Percentiles rank a stretch among this genome's conserved stretches.
Conservation (phyloP, 2,797 vertebrate genomes). For the Diceros bicornis region DNA sequence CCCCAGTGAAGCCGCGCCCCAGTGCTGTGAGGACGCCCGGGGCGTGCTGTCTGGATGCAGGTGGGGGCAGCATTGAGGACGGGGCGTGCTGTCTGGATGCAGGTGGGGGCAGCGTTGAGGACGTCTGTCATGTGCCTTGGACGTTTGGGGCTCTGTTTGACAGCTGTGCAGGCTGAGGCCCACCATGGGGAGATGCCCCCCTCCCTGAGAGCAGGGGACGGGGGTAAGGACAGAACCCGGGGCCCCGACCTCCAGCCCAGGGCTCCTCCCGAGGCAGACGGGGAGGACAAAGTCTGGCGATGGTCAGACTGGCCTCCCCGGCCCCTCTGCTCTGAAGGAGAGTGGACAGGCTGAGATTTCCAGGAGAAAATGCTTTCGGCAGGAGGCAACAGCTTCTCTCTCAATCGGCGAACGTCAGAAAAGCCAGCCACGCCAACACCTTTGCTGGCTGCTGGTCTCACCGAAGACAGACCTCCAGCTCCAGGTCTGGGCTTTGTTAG, state of each 20-base stretch:
- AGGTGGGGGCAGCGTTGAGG: too few relatives aligned
- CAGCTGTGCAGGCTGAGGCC: neutral
- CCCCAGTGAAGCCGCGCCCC: neutral
- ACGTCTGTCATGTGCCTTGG: fast-evolving
- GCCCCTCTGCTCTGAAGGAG: neutral
- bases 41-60: neutral
- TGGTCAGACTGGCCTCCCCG: neutral
- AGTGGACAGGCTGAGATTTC: neutral
- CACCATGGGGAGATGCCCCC: fast-evolving
- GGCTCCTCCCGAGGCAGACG: neutral
- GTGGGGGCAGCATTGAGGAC: too few relatives aligned
- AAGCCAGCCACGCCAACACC: fast-evolving
- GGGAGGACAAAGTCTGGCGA: neutral
- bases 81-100: too few relatives aligned
- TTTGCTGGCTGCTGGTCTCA: neutral
- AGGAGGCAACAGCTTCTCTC: fast-evolving
- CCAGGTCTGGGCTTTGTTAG: neutral
- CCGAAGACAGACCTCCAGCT: neutral
- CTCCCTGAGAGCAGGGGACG: neutral
- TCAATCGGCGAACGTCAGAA: fast-evolving
- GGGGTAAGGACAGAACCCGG: neutral
- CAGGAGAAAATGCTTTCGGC: neutral
- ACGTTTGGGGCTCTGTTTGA: neutral
- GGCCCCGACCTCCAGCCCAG: neutral
- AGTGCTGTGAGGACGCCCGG: neutral